Percentiles rank a stretch among this genome's conserved stretches.
Evolutionary conservation across 2,113 vertebrate species (phyloP).

Genomic region (Peromyscus californicus): DNA sequence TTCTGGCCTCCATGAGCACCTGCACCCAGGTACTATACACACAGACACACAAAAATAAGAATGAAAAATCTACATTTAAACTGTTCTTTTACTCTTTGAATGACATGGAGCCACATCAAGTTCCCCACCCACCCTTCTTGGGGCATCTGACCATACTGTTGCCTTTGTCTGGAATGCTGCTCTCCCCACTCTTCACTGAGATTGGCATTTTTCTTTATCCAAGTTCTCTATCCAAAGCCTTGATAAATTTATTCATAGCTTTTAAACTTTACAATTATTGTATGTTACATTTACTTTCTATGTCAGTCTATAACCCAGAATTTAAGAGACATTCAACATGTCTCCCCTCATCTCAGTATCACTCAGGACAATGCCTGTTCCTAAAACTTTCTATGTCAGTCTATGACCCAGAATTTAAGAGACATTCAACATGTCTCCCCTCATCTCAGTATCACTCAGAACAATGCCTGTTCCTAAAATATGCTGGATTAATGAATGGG

Average conservation of each 20-base stretch:
- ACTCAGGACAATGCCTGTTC: background rate
- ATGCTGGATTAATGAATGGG: background rate
- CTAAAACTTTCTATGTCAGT: background rate
- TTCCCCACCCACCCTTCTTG: background rate
- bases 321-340: background rate
- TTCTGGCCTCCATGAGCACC: background rate
- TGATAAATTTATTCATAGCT: slow-evolving; percentile 2
- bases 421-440: background rate
- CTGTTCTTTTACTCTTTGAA: background rate
- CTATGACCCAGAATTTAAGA: slow-evolving; percentile 9
- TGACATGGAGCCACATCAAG: background rate
- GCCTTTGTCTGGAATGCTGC: background rate
- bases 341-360: background rate
- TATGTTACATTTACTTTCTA: slow-evolving; percentile 35
- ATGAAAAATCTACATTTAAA: background rate
- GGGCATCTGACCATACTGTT: background rate
- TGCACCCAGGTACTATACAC: background rate
- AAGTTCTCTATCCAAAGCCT: background rate
- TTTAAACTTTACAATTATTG: slow-evolving; percentile 21
- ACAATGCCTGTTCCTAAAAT: background rate
- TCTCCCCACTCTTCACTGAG: background rate
- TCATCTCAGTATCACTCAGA: background rate
- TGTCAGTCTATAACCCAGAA: background rate
- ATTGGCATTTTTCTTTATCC: slow-evolving; percentile 3
- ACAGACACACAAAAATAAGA: too few species aligned